Conservation (phyloP, 2,113 vertebrate species). For the Serilophus lunatus region DNA sequence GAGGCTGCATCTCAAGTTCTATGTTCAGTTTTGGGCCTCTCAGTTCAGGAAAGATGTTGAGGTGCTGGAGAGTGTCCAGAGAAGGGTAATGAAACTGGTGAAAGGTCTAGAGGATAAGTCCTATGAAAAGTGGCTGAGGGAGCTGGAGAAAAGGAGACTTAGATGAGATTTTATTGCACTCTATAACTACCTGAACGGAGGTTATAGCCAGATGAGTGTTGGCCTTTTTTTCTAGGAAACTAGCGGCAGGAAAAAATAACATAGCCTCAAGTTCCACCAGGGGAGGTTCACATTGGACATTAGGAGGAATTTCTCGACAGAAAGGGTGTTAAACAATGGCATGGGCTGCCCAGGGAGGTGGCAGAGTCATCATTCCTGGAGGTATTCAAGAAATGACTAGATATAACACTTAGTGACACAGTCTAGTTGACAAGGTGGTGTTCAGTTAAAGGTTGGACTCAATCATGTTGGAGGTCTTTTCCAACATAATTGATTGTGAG, state of each 20-base stretch:
- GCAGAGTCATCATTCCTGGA: neutral
- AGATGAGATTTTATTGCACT: neutral
- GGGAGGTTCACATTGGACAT: neutral
- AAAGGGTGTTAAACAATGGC: neutral
- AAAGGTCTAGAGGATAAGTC: neutral
- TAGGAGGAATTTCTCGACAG: neutral
- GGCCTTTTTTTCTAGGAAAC: neutral
- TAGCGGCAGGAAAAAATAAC: neutral
- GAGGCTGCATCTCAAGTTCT: neutral
- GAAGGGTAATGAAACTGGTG: neutral
- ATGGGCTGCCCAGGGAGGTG: neutral
- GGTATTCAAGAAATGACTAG: neutral
- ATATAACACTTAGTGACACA: neutral
- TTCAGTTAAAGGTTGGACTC: fast-evolving
- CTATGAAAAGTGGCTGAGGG: neutral
- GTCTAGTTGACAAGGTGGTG: neutral
- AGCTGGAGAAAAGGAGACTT: neutral
- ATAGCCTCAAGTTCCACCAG: neutral
- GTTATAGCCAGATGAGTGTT: fast-evolving
- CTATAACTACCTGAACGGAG: neutral
- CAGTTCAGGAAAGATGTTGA: neutral
- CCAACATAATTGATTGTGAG: neutral
- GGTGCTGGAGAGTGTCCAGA: fast-evolving
- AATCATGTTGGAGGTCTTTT: neutral
- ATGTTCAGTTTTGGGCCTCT: neutral